Conservation (phyloP, 2,888 invertebrate species). For the Schizaphis graminum region DNA sequence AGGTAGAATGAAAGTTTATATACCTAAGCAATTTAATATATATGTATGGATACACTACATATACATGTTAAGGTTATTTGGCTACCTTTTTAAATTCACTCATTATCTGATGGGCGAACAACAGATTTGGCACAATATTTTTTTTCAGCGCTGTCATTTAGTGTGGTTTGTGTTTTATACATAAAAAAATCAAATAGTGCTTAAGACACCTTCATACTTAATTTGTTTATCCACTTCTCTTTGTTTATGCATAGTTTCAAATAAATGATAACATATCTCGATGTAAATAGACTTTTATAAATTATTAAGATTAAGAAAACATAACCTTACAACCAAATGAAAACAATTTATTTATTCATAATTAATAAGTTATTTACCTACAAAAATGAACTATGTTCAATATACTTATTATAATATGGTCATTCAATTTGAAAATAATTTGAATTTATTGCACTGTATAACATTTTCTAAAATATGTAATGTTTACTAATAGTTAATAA, state of each 20-base stretch:
- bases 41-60: neutral
- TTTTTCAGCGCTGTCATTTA: neutral
- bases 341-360: neutral
- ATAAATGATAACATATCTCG: neutral
- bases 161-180: neutral
- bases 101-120: slow-evolving; percentile 57
- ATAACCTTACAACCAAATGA: neutral
- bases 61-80: slow-evolving; percentile 2
- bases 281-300: neutral
- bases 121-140: slow-evolving; percentile 46
- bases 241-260: neutral
- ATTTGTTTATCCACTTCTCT: neutral
- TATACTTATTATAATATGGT: neutral
- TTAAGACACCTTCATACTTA: neutral
- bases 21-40: slow-evolving; percentile 10
- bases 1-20: neutral
- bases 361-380: neutral
- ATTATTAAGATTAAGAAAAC: neutral
- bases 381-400: too few relatives aligned
- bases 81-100: slow-evolving; percentile 20
- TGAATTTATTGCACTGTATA: neutral
- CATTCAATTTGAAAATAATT: neutral
- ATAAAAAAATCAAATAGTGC: neutral
- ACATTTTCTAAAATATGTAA: neutral
- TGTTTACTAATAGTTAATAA: neutral